Percentiles rank a stretch among this genome's conserved stretches.
These are phyloP conservation scores for Cebus imitator DNA, from an alignment of 2,113 vertebrate species.

Conservation along the genomic window DNA sequence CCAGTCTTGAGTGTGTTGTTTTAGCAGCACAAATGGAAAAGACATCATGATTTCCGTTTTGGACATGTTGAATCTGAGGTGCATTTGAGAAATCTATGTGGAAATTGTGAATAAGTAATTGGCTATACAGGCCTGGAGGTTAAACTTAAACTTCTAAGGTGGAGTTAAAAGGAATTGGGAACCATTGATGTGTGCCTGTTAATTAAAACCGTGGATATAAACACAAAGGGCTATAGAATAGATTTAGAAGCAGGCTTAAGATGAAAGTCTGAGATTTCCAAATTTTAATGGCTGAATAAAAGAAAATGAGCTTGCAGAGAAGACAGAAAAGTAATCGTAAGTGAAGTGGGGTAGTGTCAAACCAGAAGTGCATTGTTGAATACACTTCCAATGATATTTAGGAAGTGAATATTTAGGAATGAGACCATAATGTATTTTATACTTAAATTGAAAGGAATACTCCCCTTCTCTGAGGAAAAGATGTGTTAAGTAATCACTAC, in stretches of 20 bases:
- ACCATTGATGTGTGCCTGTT: not conserved
- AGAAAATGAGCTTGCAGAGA: not conserved
- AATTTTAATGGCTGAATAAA: not conserved
- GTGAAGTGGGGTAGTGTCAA: not conserved
- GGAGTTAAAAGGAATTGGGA: not conserved
- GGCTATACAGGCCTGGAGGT: not conserved
- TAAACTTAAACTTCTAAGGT: conserved; percentile 21
- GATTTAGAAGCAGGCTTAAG: not conserved
- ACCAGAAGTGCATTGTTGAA: not conserved
- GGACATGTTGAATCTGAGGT: not conserved
- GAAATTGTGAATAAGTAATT: not conserved
- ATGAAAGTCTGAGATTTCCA: not conserved
- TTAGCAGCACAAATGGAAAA: not conserved
- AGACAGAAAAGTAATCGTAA: not conserved
- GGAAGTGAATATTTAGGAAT: not conserved
- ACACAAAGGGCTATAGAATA: not conserved
- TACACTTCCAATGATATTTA: too few relatives aligned
- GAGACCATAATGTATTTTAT: not conserved
- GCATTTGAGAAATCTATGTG: not conserved
- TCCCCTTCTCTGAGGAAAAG: not conserved
- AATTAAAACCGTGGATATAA: not conserved
- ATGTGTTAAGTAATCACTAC: not conserved
- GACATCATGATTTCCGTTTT: not conserved
- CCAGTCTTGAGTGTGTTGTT: not conserved
- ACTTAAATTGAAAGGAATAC: not conserved